A percentile compares a stretch with the other conserved stretches of the same genome.
phyloP scores from a whole-genome alignment of 1,140 invertebrate species.

The Camponotus floridanus region DNA sequence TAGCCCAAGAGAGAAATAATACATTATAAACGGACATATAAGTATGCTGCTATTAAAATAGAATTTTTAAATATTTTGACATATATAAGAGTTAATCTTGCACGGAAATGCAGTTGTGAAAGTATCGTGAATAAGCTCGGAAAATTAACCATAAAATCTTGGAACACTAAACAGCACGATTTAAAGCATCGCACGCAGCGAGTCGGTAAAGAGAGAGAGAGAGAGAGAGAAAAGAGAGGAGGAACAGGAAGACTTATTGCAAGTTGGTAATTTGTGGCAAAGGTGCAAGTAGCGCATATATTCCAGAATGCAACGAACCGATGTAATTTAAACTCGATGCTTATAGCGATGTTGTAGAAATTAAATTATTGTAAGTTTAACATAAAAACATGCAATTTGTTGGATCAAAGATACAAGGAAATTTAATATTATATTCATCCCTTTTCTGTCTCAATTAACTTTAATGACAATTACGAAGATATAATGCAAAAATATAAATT shows the following conservation, averaged over 20 bases:
- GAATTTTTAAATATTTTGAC: slow-evolving; percentile 29
- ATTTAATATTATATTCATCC: slow-evolving; percentile 14
- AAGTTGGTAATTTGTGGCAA: slow-evolving; percentile 37
- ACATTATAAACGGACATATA: not conserved
- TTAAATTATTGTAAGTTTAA: slow-evolving; percentile 53
- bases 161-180: slow-evolving; percentile 55
- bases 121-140: not conserved
- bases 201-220: not conserved
- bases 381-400: not conserved
- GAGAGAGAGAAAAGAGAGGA: not conserved
- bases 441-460: slow-evolving; percentile 18
- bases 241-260: slow-evolving; percentile 35
- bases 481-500: not conserved
- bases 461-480: slow-evolving; percentile 9
- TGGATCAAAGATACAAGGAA: not conserved
- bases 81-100: slow-evolving; percentile 48
- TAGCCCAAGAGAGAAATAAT: not conserved
- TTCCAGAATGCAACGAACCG: slow-evolving; percentile 23
- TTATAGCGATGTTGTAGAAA: slow-evolving; percentile 33
- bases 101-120: slow-evolving; percentile 13
- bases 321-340: slow-evolving; percentile 32
- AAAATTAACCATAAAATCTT: slow-evolving; percentile 43
- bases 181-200: slow-evolving; percentile 42
- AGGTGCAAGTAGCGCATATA: not conserved
- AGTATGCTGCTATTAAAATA: not conserved